Conservation (phyloP, 23 tunicate genomes). For the Halocynthia roretzi region DNA sequence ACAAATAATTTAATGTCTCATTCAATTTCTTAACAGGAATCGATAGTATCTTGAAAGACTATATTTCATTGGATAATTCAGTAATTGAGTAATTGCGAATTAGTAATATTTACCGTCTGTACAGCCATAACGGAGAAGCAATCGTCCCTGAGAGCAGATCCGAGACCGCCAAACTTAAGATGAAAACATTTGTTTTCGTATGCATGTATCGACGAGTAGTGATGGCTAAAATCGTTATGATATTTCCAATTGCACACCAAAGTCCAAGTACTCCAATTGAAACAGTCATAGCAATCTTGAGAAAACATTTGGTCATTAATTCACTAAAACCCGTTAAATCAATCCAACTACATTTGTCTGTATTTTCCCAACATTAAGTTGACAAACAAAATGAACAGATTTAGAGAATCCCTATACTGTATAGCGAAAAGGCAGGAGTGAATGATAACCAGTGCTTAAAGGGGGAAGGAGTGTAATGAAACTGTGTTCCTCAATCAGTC, state of each 20-base stretch:
- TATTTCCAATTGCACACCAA: constrained; percentile 18
- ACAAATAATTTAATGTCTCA: too few species aligned
- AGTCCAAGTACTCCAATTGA: constrained; percentile 11
- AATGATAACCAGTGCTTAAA: too few species aligned
- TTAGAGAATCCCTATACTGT: background rate
- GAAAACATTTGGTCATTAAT: background rate
- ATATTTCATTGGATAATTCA: too few species aligned
- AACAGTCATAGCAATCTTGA: constrained; percentile 23
- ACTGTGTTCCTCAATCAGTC: too few species aligned
- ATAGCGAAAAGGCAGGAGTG: background rate
- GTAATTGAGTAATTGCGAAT: too few species aligned
- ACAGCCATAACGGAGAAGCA: constrained; percentile 19
- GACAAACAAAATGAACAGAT: background rate
- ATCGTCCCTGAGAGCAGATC: constrained; percentile 20
- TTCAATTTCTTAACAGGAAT: too few species aligned
- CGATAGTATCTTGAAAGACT: too few species aligned
- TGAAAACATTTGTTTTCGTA: constrained; percentile 20
- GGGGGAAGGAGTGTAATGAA: too few species aligned
- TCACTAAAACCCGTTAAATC: background rate
- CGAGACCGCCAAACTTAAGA: constrained; percentile 22
- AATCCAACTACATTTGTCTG: background rate
- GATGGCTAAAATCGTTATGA: constrained; percentile 17
- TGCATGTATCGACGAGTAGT: constrained; percentile 20
- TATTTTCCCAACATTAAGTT: background rate
- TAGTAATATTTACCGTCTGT: constrained; percentile 6